Evolutionary conservation across 2,113 vertebrate species (phyloP).

Genomic region (Elachura formosa): DNA sequence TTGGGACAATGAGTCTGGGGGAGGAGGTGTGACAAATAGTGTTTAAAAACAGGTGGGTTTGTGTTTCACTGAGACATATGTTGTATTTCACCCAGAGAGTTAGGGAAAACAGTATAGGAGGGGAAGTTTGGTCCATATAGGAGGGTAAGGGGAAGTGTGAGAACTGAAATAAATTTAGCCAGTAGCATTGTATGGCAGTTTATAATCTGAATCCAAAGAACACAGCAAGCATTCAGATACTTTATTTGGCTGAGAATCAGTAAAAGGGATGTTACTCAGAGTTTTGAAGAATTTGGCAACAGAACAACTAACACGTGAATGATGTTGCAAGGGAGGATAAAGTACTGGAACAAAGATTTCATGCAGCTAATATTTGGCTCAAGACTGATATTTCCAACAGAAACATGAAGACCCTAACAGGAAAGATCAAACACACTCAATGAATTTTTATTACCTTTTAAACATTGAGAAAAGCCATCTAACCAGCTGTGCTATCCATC

Average conservation of each 20-base stretch:
- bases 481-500: background rate
- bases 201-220: slow-evolving; percentile 52
- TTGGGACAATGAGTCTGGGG: background rate
- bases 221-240: slow-evolving; percentile 17
- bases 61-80: background rate
- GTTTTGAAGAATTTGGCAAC: slow-evolving; percentile 67
- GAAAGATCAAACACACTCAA: slow-evolving; percentile 50
- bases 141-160: background rate
- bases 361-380: slow-evolving; percentile 53
- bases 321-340: slow-evolving; percentile 69
- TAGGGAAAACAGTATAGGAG: background rate
- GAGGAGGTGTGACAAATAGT: background rate
- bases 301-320: slow-evolving; percentile 24
- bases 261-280: slow-evolving; percentile 46
- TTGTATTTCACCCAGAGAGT: background rate
- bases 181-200: slow-evolving; percentile 9
- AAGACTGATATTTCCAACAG: slow-evolving; percentile 12
- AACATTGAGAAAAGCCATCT: slow-evolving; percentile 15
- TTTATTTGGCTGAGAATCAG: slow-evolving; percentile 46
- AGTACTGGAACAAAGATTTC: slow-evolving; percentile 67
- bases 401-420: slow-evolving; percentile 4
- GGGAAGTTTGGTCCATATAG: background rate
- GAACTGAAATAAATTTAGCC: background rate
- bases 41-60: background rate
- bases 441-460: slow-evolving; percentile 59